These are phyloP conservation scores for Brachyptera putata DNA, from an alignment of 2,888 invertebrate genomes.

Conservation along the genomic window DNA sequence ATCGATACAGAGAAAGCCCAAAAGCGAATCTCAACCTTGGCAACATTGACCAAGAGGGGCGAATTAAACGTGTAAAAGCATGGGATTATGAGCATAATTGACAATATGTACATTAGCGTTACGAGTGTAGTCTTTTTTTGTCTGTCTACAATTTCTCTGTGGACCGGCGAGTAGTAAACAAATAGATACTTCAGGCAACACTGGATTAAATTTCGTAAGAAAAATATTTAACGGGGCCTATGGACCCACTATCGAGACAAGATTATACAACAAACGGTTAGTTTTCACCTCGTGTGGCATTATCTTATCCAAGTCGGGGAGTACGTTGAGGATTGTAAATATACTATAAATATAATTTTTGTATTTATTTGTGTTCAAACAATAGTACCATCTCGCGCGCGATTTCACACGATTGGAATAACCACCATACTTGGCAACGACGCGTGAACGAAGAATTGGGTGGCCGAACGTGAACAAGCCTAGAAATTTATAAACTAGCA, in stretches of 20 bases:
- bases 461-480: too few relatives aligned
- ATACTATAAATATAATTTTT: too few relatives aligned
- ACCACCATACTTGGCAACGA: neutral
- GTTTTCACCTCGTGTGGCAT: too few relatives aligned
- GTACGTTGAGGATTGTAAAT: too few relatives aligned
- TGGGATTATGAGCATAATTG: neutral
- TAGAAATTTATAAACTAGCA: too few relatives aligned
- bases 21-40: constrained; percentile 27
- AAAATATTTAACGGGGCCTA: too few relatives aligned
- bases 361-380: neutral
- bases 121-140: neutral
- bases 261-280: too few relatives aligned
- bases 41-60: neutral
- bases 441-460: neutral
- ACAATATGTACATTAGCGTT: neutral
- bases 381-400: neutral
- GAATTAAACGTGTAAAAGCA: neutral
- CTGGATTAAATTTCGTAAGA: neutral
- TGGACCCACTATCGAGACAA: too few relatives aligned
- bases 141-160: neutral
- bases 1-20: constrained; percentile 28
- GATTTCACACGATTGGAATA: neutral
- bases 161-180: neutral
- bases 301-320: too few relatives aligned
- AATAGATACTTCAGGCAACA: neutral